Evolutionary conservation across 2,113 vertebrate genomes (phyloP).

Genomic region (Gambusia holbrooki): DNA sequence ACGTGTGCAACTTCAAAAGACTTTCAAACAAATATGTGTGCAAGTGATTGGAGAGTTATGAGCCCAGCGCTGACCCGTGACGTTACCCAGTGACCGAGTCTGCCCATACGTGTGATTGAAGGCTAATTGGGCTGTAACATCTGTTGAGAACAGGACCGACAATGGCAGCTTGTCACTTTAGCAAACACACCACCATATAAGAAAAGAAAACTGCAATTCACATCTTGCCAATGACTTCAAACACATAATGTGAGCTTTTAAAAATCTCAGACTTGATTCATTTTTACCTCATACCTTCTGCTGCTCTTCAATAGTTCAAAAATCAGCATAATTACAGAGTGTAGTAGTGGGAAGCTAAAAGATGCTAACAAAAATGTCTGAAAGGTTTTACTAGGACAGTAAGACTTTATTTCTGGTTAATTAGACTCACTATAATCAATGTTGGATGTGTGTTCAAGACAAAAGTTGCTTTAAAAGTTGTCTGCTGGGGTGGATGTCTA

Average conservation of each 20-base stretch:
- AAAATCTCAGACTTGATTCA: no score
- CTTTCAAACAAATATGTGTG: neutral
- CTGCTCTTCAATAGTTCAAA: no score
- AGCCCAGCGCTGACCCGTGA: slow-evolving; percentile 25
- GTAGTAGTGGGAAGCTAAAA: no score
- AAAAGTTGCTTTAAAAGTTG: no score
- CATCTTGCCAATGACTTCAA: slow-evolving; percentile 24
- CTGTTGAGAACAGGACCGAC: slow-evolving; percentile 41
- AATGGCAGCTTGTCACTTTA: slow-evolving; percentile 44
- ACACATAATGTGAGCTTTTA: neutral
- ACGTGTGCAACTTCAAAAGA: neutral
- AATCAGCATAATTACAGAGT: no score
- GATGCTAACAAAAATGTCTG: no score
- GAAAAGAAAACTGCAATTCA: slow-evolving; percentile 42
- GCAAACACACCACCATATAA: slow-evolving; percentile 54
- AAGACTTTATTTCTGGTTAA: no score
- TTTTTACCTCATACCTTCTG: no score
- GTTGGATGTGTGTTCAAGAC: no score
- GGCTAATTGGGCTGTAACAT: slow-evolving; percentile 54
- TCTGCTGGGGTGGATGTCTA: no score
- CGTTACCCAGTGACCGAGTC: slow-evolving; percentile 12
- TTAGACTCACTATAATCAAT: no score
- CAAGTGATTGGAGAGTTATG: slow-evolving; percentile 24
- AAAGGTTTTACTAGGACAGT: no score
- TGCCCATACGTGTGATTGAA: slow-evolving; percentile 54